Evolutionary conservation across 2,888 invertebrate species (phyloP).

Genomic region (Belgica antarctica): DNA sequence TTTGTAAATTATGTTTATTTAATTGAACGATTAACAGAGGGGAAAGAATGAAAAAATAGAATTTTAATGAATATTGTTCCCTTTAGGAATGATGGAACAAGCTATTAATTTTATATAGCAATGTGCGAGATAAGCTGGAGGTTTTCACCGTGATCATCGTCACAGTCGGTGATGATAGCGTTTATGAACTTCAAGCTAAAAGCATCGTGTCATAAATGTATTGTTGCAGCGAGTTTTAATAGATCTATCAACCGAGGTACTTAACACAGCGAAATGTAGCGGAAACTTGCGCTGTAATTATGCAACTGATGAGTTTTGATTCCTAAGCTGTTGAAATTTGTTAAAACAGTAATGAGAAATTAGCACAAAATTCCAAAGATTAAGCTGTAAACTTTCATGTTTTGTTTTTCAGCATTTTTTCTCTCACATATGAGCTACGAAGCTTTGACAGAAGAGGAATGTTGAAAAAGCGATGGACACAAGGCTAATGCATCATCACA

Average conservation of each 20-base stretch:
- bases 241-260: no score
- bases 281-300: not conserved
- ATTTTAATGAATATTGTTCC: not conserved
- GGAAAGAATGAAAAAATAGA: not conserved
- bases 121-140: not conserved
- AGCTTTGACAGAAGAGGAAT: no score
- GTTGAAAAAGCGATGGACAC: no score
- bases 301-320: not conserved
- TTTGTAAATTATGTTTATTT: not conserved
- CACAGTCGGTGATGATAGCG: not conserved
- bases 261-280: no score
- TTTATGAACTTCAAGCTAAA: not conserved
- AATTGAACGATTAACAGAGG: not conserved
- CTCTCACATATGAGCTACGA: no score
- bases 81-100: not conserved
- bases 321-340: not conserved
- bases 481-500: no score
- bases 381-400: not conserved
- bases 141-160: not conserved
- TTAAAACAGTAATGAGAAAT: not conserved
- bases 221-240: not conserved
- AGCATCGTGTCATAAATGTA: slow-evolving; percentile 1
- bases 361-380: not conserved
- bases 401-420: no score
- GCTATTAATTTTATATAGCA: not conserved